These are phyloP conservation scores for Platorchestia sp. DNA, from an alignment of 1,140 invertebrate genomes.

Conservation along the genomic window DNA sequence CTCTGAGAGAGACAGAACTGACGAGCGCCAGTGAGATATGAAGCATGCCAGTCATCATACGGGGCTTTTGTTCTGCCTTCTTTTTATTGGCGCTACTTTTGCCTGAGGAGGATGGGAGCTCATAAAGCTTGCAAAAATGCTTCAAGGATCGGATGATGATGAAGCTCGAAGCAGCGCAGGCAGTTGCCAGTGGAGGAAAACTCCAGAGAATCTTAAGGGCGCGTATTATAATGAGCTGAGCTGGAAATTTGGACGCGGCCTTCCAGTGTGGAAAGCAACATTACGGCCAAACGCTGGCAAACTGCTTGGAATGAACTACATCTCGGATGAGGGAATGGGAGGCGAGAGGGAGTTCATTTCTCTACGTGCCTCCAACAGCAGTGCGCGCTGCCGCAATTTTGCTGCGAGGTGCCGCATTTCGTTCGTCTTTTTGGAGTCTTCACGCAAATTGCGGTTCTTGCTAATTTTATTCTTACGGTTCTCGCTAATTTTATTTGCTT, in stretches of 20 bases:
- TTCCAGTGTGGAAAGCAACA: neutral
- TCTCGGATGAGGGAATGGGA: neutral
- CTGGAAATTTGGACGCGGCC: neutral
- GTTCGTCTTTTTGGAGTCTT: neutral
- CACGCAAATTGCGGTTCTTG: neutral
- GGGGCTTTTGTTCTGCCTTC: neutral
- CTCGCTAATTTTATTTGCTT: neutral
- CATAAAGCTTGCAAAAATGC: conserved; percentile 9
- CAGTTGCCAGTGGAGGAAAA: neutral
- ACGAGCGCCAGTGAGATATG: neutral
- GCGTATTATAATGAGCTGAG: neutral
- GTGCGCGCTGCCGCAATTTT: neutral
- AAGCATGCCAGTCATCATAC: neutral
- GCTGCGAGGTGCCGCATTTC: neutral
- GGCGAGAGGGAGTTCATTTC: neutral
- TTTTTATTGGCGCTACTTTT: neutral
- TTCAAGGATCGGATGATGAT: conserved; percentile 25
- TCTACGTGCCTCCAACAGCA: neutral
- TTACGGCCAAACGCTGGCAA: neutral
- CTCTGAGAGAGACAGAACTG: conserved; percentile 18
- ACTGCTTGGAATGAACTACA: neutral
- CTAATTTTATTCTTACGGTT: neutral
- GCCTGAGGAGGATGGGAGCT: neutral
- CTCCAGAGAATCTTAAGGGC: neutral
- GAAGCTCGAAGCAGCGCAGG: neutral